phyloP scores from a whole-genome alignment of 1,140 invertebrate genomes.

The Aethina tumida region DNA sequence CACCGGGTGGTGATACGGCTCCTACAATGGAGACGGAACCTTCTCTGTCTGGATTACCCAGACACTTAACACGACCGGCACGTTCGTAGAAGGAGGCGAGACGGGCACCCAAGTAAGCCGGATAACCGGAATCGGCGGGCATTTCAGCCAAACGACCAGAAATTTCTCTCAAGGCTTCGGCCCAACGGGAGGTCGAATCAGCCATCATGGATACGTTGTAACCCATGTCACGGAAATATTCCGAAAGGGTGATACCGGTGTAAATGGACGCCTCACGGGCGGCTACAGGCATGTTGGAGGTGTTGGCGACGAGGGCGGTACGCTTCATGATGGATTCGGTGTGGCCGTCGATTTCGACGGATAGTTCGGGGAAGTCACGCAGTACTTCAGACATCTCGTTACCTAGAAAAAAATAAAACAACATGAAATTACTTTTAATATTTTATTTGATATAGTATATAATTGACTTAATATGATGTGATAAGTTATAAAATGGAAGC shows the following conservation, averaged over 20 bases:
- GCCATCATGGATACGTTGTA: conserved; percentile 99
- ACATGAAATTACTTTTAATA: neutral
- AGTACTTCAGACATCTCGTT: conserved; percentile 86
- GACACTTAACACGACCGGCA: conserved; percentile 93
- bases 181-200: conserved; percentile 99
- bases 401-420: conserved; percentile 35
- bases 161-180: conserved; percentile 98
- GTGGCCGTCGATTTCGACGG: conserved; percentile 91
- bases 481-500: no score
- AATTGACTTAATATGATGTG: conserved; percentile 1
- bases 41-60: conserved; percentile 96
- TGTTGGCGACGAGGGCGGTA: conserved; percentile 97
- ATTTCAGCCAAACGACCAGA: conserved; percentile 99
- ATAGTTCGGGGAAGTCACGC: conserved; percentile 96
- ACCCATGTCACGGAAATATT: conserved; percentile 99
- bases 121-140: conserved; percentile 99
- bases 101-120: conserved; percentile 95
- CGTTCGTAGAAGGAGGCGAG: conserved; percentile 99
- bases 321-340: conserved; percentile 99
- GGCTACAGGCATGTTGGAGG: conserved; percentile 99
- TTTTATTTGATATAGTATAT: neutral
- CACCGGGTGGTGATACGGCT: conserved; percentile 98
- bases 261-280: conserved; percentile 99
- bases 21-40: conserved; percentile 98
- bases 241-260: conserved; percentile 95